phyloP scores from a whole-genome alignment of 2,113 vertebrate species.

The Ceuthmochares aereus region DNA sequence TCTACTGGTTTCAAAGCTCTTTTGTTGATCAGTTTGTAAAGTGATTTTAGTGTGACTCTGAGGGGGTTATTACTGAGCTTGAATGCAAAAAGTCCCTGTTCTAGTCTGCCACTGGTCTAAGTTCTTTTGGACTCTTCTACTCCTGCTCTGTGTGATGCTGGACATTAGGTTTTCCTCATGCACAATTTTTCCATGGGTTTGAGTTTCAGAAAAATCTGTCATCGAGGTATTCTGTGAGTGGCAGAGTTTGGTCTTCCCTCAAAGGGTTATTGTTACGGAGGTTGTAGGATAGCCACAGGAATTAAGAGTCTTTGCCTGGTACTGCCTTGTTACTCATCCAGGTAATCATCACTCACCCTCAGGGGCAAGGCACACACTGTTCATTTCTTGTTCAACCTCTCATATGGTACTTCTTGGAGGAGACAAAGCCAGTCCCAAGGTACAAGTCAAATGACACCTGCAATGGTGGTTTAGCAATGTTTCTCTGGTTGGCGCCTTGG shows the following conservation, averaged over 20 bases:
- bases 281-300: neutral
- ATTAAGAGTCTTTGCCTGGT: neutral
- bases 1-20: neutral
- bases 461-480: neutral
- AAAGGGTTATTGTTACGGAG: neutral
- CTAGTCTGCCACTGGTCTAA: neutral
- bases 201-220: neutral
- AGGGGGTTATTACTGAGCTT: neutral
- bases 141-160: neutral
- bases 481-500: neutral
- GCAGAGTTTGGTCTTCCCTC: neutral
- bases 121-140: neutral
- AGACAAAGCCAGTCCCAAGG: neutral
- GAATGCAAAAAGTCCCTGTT: neutral
- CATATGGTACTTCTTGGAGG: neutral
- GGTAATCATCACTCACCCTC: neutral
- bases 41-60: neutral
- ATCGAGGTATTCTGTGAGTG: neutral
- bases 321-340: neutral
- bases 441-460: neutral
- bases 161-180: neutral
- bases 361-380: neutral
- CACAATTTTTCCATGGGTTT: neutral
- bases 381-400: neutral
- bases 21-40: neutral